Percentiles rank a stretch among this genome's conserved stretches.
These are phyloP conservation scores for Pteropus rufus DNA, from an alignment of 2,797 vertebrate species.

Conservation along the genomic window DNA sequence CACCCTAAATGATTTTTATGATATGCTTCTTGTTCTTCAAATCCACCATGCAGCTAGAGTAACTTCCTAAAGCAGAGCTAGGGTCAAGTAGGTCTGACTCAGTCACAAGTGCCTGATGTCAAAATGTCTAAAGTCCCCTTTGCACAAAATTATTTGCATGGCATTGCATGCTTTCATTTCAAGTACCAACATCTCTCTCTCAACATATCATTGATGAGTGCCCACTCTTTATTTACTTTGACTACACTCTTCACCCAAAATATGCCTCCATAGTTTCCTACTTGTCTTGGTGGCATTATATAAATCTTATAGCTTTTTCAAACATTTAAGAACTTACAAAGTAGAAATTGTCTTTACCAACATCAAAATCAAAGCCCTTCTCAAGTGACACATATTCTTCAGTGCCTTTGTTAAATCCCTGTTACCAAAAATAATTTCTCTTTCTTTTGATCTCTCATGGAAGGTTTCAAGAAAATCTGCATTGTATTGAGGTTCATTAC, in stretches of 20 bases:
- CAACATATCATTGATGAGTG: not conserved
- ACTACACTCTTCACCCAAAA: not conserved
- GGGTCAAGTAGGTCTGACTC: not conserved
- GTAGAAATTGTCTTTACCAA: not conserved
- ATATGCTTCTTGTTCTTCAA: not conserved
- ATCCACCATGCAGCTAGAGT: not conserved
- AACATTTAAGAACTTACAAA: not conserved
- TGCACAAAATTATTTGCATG: not conserved
- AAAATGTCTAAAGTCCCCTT: not conserved
- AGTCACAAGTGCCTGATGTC: not conserved
- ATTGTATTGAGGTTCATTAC: not conserved
- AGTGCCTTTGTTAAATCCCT: not conserved
- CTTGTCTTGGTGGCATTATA: not conserved
- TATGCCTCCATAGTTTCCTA: not conserved
- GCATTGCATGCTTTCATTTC: not conserved
- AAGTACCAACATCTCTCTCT: not conserved
- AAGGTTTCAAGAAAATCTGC: not conserved
- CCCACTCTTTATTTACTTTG: not conserved
- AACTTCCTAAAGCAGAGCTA: not conserved
- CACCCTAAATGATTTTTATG: not conserved
- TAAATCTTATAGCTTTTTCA: not conserved
- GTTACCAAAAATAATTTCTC: not conserved
- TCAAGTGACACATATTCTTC: not conserved
- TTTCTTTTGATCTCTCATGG: not conserved
- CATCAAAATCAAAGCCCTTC: not conserved